These are phyloP conservation scores for Rhynchotus rufescens DNA, from an alignment of 2,797 vertebrate species.

Conservation along the genomic window DNA sequence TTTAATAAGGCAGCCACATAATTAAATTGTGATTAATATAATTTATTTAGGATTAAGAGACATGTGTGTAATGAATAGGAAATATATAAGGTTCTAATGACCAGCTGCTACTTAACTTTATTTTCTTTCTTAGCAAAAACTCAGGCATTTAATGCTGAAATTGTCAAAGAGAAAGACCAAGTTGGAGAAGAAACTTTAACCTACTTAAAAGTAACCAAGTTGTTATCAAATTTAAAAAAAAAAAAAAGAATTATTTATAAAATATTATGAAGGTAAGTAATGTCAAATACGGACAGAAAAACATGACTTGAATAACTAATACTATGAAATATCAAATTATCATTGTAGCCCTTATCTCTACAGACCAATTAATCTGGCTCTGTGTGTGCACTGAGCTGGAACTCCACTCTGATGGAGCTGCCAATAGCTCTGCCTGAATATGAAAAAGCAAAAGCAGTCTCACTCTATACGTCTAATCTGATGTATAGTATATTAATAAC, in stretches of 20 bases:
- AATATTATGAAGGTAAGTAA: not conserved
- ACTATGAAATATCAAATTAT: not conserved
- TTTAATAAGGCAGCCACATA: not conserved
- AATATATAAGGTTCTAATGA: conserved; percentile 14
- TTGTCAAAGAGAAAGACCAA: not conserved
- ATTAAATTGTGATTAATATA: conserved; percentile 38
- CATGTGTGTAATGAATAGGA: not conserved
- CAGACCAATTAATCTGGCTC: not conserved
- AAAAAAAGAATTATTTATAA: not conserved
- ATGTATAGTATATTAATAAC: fast-evolving
- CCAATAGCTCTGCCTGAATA: not conserved
- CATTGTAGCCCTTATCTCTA: not conserved
- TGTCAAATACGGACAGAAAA: not conserved
- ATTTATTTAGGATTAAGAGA: conserved; percentile 46
- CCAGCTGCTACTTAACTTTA: conserved; percentile 13
- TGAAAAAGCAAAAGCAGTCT: not conserved
- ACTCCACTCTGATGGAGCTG: not conserved
- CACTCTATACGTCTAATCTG: not conserved
- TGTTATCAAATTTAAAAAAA: not conserved
- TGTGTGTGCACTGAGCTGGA: not conserved
- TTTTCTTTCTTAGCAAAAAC: conserved; percentile 19
- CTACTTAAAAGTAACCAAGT: not conserved
- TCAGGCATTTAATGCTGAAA: not conserved
- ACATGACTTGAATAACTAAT: not conserved
- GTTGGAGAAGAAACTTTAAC: not conserved